Conservation (phyloP, 2,888 invertebrate species). For the Acrobasis repandana region DNA sequence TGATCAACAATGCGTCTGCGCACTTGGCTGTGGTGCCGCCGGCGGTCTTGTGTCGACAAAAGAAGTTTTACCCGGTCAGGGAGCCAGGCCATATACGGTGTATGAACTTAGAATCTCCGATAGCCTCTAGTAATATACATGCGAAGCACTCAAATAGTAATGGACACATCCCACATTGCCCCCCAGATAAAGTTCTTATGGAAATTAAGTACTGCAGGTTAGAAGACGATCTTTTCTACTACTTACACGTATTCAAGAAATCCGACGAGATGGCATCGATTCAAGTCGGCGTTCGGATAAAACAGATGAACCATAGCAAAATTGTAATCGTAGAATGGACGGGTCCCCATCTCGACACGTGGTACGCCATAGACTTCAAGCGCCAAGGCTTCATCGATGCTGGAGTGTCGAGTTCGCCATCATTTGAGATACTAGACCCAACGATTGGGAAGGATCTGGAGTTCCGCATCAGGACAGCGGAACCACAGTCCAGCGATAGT, state of each 20-base stretch:
- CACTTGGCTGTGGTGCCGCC: not conserved
- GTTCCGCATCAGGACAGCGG: constrained; percentile 35
- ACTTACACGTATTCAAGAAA: constrained; percentile 25
- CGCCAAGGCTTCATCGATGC: constrained; percentile 29
- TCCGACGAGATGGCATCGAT: constrained; percentile 5
- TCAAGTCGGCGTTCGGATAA: constrained; percentile 23
- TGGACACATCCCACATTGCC: not conserved
- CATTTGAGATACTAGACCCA: constrained; percentile 35
- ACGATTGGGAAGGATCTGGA: constrained; percentile 34
- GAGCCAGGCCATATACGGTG: not conserved
- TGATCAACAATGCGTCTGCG: constrained; percentile 29
- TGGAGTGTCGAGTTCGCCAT: constrained; percentile 34
- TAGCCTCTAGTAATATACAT: not conserved
- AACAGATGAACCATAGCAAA: constrained; percentile 1
- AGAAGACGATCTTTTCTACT: constrained; percentile 34
- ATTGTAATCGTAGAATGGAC: constrained; percentile 34
- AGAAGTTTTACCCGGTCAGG: not conserved
- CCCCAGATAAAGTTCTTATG: constrained; percentile 1
- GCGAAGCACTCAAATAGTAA: not conserved
- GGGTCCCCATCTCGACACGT: constrained; percentile 16
- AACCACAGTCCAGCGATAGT: constrained; percentile 14
- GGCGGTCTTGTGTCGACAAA: not conserved
- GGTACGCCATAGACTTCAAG: constrained; percentile 36
- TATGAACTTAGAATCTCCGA: not conserved
- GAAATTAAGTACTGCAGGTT: constrained; percentile 32